phyloP scores from a whole-genome alignment of 1,140 invertebrate genomes.

The Caenorhabditis brenneri region DNA sequence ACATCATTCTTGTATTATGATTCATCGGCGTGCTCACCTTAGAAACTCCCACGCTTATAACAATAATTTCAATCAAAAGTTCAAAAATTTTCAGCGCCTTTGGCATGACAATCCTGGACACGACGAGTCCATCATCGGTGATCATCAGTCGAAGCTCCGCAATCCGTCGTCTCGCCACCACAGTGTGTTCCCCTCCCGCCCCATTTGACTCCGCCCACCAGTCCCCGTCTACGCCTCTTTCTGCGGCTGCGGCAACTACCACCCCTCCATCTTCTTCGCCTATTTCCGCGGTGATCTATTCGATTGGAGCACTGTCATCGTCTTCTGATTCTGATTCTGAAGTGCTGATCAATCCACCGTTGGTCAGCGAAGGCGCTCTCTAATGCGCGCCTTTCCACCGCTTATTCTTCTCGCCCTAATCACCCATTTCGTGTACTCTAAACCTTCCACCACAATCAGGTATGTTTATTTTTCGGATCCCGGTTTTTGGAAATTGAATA shows the following conservation, averaged over 20 bases:
- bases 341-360: constrained; percentile 11
- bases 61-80: background rate
- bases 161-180: constrained; percentile 12
- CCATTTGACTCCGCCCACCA: constrained; percentile 38
- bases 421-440: background rate
- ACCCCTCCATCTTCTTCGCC: no score
- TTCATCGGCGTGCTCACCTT: background rate
- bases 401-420: background rate
- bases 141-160: constrained; percentile 25
- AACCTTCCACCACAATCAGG: background rate
- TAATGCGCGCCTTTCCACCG: background rate
- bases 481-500: no score
- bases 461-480: no score
- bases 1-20: background rate
- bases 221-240: background rate
- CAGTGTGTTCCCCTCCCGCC: background rate
- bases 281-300: background rate
- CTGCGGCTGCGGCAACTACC: background rate
- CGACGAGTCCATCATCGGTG: background rate
- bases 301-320: constrained; percentile 4
- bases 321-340: background rate
- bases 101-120: constrained; percentile 14
- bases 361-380: constrained; percentile 32
- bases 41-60: constrained; percentile 16
- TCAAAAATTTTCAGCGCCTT: constrained; percentile 23